These are phyloP conservation scores for Camponotus vicinus DNA, from an alignment of 1,140 invertebrate genomes.

Conservation along the genomic window DNA sequence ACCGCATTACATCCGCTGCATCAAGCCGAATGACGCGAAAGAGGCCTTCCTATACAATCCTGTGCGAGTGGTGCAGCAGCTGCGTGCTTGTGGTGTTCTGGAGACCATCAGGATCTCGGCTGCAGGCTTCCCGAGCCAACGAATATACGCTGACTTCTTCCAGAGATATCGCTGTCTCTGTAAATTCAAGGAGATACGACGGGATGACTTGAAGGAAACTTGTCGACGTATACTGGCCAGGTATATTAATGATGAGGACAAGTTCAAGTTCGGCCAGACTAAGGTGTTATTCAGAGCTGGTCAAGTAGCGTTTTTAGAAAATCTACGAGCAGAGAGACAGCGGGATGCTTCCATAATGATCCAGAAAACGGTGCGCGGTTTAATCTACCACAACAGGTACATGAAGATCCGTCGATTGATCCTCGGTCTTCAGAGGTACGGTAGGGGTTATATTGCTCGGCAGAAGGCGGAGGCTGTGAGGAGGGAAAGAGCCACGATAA, in stretches of 20 bases:
- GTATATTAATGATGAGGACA: constrained; percentile 94
- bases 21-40: constrained; percentile 99
- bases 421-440: constrained; percentile 91
- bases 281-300: constrained; percentile 99
- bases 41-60: constrained; percentile 95
- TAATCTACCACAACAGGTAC: constrained; percentile 92
- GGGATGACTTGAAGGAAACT: constrained; percentile 92
- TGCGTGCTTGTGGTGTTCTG: constrained; percentile 98
- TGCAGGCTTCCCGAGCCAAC: constrained; percentile 98
- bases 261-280: constrained; percentile 98
- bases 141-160: constrained; percentile 97
- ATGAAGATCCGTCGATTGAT: constrained; percentile 89
- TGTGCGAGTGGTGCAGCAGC: constrained; percentile 96
- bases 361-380: constrained; percentile 96
- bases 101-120: constrained; percentile 99
- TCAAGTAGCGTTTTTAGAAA: constrained; percentile 99
- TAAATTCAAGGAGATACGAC: constrained; percentile 92
- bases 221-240: constrained; percentile 92
- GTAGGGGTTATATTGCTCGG: constrained; percentile 92
- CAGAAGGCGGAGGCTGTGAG: constrained; percentile 91
- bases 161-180: constrained; percentile 96
- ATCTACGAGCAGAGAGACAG: constrained; percentile 94
- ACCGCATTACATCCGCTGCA: constrained; percentile 99
- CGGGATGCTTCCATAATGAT: constrained; percentile 95
- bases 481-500: constrained; percentile 92